Evolutionary conservation across 2,113 vertebrate species (phyloP).

Genomic region (Aphyosemion australe): DNA sequence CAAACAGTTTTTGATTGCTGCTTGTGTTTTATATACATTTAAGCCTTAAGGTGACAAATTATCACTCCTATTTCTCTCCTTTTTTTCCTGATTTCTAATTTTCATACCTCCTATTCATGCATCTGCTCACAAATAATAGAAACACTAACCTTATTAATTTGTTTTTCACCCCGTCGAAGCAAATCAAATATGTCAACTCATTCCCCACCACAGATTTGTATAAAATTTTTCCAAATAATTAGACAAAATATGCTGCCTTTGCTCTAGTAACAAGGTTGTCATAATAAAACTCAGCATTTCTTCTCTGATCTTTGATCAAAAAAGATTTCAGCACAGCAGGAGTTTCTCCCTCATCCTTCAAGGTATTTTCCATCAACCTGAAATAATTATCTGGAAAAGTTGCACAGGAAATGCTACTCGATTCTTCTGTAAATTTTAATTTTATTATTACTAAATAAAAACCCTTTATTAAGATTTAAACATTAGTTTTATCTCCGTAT

Average conservation of each 20-base stretch:
- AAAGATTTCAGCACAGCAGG: slow-evolving; percentile 1
- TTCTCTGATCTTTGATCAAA: background rate
- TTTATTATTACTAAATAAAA: too few relatives aligned
- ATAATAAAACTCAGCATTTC: slow-evolving; percentile 1
- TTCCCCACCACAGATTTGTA: background rate
- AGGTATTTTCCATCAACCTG: background rate
- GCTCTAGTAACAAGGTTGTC: background rate
- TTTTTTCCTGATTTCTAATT: background rate
- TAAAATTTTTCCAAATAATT: slow-evolving; percentile 19
- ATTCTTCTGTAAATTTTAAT: too few relatives aligned
- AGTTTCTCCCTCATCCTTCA: background rate
- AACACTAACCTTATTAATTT: slow-evolving; percentile 18
- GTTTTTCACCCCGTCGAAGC: slow-evolving; percentile 17
- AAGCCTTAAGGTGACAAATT: too few relatives aligned
- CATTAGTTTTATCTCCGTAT: too few relatives aligned
- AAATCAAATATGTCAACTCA: slow-evolving; percentile 16
- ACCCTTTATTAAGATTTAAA: too few relatives aligned
- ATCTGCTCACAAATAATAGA: slow-evolving; percentile 6
- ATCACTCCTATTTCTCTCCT: background rate
- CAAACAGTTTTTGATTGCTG: background rate
- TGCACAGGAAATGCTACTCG: too few relatives aligned
- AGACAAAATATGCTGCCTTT: slow-evolving; percentile 1
- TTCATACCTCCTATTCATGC: slow-evolving; percentile 18
- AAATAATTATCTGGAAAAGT: background rate
- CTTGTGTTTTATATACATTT: too few relatives aligned